A percentile compares a stretch with the other conserved stretches of the same genome.
Evolutionary conservation across 2,797 vertebrate species (phyloP).

Genomic region (Dendrocincla fuliginosa): DNA sequence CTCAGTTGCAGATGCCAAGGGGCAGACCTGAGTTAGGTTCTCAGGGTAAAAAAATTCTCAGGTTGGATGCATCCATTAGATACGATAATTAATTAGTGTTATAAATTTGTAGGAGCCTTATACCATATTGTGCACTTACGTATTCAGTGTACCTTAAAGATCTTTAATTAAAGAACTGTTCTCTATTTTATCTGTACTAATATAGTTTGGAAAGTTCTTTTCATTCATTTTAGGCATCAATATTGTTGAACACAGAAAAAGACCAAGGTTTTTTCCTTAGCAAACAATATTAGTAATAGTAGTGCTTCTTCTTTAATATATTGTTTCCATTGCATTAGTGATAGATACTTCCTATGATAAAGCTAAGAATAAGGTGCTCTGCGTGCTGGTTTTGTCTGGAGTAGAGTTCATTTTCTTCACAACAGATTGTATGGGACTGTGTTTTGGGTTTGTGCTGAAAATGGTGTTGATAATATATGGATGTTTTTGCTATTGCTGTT

Average conservation of each 20-base stretch:
- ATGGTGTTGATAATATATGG: neutral
- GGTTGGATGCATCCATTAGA: no score
- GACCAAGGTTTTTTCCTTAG: neutral
- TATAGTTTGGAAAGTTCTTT: no score
- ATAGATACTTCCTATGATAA: neutral
- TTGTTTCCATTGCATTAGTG: neutral
- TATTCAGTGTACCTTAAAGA: no score
- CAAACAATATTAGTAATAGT: neutral
- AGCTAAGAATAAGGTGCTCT: neutral
- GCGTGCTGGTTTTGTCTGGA: neutral
- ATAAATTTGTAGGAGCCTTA: no score
- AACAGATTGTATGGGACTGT: neutral
- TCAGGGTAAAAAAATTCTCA: no score
- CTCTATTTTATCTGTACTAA: no score
- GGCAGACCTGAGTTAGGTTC: no score
- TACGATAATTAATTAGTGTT: no score
- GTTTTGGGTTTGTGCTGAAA: neutral
- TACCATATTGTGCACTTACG: no score
- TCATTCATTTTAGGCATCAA: no score
- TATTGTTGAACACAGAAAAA: neutral
- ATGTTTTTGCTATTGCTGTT: neutral
- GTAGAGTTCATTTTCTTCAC: neutral
- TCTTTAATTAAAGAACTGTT: no score
- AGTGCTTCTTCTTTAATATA: neutral
- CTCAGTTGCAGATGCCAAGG: no score